phyloP scores from a whole-genome alignment of 1,140 invertebrate species.

The Drosophila sp. region DNA sequence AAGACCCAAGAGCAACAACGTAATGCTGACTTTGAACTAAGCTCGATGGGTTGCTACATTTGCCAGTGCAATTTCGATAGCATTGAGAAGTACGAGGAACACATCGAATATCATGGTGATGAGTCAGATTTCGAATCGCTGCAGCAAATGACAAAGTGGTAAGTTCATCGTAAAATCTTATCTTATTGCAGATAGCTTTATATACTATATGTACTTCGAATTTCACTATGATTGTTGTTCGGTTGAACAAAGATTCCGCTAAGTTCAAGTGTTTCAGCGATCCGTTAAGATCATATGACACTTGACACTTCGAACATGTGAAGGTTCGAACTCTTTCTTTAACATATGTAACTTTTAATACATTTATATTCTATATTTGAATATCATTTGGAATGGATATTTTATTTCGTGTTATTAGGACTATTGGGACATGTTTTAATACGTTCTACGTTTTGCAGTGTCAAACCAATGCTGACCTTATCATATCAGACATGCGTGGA shows the following conservation, averaged over 20 bases:
- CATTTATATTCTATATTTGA: too few relatives aligned
- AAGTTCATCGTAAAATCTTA: conserved; percentile 22
- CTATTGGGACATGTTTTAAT: neutral
- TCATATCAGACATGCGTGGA: conserved; percentile 71
- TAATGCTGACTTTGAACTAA: conserved; percentile 49
- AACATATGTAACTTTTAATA: too few relatives aligned
- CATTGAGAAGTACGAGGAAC: conserved; percentile 74
- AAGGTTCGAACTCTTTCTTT: too few relatives aligned
- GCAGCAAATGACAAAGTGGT: conserved; percentile 62
- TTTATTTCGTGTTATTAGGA: neutral
- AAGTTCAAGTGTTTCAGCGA: too few relatives aligned
- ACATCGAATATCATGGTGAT: conserved; percentile 72
- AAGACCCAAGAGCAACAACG: conserved; percentile 48
- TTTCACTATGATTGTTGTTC: neutral
- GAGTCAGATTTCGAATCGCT: conserved; percentile 74
- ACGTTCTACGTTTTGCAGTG: conserved; percentile 42
- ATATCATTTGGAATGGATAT: too few relatives aligned
- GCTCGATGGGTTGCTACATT: conserved; percentile 69
- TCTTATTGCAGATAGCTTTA: neutral
- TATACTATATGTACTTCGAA: too few relatives aligned
- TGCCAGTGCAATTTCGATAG: conserved; percentile 73
- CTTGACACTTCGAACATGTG: too few relatives aligned
- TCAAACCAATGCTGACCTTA: conserved; percentile 50
- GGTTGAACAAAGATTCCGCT: too few relatives aligned
- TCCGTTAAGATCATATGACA: too few relatives aligned